phyloP scores from a whole-genome alignment of 2,888 invertebrate species.

The Pseudeuparius sepicola region DNA sequence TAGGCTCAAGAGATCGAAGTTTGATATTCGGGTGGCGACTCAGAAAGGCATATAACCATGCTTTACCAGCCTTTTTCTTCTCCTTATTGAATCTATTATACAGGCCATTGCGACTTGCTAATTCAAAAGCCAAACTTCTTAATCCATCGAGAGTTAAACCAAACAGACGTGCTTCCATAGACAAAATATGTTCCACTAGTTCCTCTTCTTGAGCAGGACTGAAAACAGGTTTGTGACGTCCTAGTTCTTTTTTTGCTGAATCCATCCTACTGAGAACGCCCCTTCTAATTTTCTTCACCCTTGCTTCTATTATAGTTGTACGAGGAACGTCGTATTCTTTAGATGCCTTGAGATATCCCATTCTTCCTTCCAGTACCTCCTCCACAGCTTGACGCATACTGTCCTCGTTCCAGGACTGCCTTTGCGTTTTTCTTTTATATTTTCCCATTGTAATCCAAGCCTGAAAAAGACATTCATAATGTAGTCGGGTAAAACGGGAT shows the following conservation, averaged over 20 bases:
- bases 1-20: slow-evolving; percentile 15
- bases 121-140: slow-evolving; percentile 14
- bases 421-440: slow-evolving; percentile 11
- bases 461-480: slow-evolving; percentile 6
- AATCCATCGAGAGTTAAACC: slow-evolving; percentile 15
- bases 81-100: slow-evolving; percentile 5
- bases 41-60: slow-evolving; percentile 35
- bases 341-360: slow-evolving; percentile 14
- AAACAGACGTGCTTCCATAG: slow-evolving; percentile 15
- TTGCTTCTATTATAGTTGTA: slow-evolving; percentile 13
- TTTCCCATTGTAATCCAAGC: slow-evolving; percentile 7
- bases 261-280: slow-evolving; percentile 6
- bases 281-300: slow-evolving; percentile 10
- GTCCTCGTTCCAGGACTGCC: slow-evolving; percentile 9
- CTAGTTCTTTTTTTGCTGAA: slow-evolving; percentile 12
- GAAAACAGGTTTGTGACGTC: slow-evolving; percentile 14
- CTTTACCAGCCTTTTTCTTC: slow-evolving; percentile 11
- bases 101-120: slow-evolving; percentile 12
- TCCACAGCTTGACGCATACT: slow-evolving; percentile 9
- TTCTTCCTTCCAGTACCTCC: slow-evolving; percentile 13
- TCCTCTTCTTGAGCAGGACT: slow-evolving; percentile 11
- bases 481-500: slow-evolving; percentile 9
- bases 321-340: slow-evolving; percentile 14
- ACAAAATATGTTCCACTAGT: slow-evolving; percentile 10
- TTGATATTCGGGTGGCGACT: slow-evolving; percentile 34